phyloP scores from a whole-genome alignment of 2,888 invertebrate genomes.

The Mimachlamys varia region DNA sequence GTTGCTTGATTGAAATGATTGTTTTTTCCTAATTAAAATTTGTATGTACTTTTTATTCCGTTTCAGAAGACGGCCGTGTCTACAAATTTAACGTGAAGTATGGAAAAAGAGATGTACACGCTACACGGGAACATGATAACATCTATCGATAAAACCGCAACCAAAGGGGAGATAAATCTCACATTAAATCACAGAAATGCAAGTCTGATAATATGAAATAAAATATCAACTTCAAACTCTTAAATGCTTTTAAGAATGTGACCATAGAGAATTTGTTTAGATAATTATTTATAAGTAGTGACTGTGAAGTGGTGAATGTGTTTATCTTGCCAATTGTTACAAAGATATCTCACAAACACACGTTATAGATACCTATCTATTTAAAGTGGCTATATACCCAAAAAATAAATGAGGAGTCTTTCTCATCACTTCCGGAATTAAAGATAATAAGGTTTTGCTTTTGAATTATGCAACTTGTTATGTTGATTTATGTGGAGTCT shows the following conservation, averaged over 20 bases:
- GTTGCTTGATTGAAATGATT: background rate
- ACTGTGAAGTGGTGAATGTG: background rate
- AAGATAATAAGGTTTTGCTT: background rate
- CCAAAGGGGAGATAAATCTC: background rate
- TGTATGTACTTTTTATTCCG: background rate
- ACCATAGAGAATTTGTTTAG: background rate
- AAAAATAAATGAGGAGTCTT: background rate
- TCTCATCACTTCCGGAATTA: background rate
- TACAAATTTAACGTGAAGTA: conserved; percentile 69
- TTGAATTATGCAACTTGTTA: background rate
- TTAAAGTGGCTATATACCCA: background rate
- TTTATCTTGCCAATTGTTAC: conserved; percentile 29
- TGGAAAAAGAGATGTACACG: conserved; percentile 59
- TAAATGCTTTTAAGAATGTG: background rate
- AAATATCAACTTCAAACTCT: background rate
- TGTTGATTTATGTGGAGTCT: background rate
- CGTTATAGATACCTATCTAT: background rate
- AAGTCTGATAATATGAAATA: background rate
- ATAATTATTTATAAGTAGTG: background rate
- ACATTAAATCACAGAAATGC: background rate
- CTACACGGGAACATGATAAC: conserved; percentile 53
- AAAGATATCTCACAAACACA: background rate
- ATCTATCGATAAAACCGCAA: conserved; percentile 36
- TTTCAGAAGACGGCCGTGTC: conserved; percentile 65
- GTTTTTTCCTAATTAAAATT: background rate